Evolutionary conservation across 2,888 invertebrate genomes (phyloP).

Genomic region (Sussaba pulchella): DNA sequence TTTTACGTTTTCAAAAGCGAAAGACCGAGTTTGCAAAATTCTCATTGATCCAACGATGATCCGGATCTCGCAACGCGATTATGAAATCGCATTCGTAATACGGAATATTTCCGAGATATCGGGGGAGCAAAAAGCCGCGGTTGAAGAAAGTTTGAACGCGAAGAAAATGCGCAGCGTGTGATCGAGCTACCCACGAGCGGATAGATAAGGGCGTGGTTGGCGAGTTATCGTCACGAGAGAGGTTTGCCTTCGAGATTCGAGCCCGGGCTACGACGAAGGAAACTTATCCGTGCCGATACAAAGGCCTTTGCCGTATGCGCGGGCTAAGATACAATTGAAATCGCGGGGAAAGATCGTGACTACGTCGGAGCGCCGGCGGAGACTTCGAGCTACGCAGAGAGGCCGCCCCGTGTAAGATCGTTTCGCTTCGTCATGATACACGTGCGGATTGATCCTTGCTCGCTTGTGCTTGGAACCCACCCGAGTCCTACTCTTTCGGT

Average conservation of each 20-base stretch:
- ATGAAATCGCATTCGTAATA: slow-evolving; percentile 31
- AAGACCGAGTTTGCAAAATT: too few relatives aligned
- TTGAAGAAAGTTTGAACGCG: slow-evolving; percentile 44
- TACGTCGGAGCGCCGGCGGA: slow-evolving; percentile 32
- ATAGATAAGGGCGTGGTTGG: slow-evolving; percentile 62
- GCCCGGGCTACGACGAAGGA: too few relatives aligned
- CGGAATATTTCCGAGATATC: slow-evolving; percentile 15
- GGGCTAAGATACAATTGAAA: slow-evolving; percentile 58
- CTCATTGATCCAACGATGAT: too few relatives aligned
- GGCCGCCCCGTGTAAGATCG: slow-evolving; percentile 43
- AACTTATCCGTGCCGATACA: too few relatives aligned
- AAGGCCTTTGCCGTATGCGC: too few relatives aligned
- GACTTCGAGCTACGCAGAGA: slow-evolving; percentile 39
- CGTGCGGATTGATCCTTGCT: slow-evolving; percentile 51
- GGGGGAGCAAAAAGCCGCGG: neutral
- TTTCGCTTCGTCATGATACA: slow-evolving; percentile 49
- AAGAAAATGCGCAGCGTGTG: slow-evolving; percentile 51
- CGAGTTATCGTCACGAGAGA: slow-evolving; percentile 64
- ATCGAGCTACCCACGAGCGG: slow-evolving; percentile 51
- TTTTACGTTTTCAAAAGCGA: too few relatives aligned
- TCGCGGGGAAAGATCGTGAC: slow-evolving; percentile 60
- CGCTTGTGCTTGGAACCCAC: slow-evolving; percentile 39
- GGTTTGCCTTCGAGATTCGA: slow-evolving; percentile 24
- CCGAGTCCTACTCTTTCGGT: slow-evolving; percentile 36
- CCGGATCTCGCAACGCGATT: too few relatives aligned